Evolutionary conservation across 1,140 invertebrate genomes (phyloP).

Genomic region (Saccostrea glomerata): DNA sequence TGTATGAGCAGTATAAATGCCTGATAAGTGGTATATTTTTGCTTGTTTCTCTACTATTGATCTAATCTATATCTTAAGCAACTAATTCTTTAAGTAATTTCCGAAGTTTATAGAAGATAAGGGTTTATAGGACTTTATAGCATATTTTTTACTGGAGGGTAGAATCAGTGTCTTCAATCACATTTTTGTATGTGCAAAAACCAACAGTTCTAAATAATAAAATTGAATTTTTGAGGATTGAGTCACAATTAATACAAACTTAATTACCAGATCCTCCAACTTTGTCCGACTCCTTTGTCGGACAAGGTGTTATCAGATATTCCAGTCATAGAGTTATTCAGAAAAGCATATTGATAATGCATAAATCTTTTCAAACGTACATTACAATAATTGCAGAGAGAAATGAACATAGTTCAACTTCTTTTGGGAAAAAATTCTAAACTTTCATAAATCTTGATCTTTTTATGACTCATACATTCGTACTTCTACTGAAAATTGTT

Average conservation of each 20-base stretch:
- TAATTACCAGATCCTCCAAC: background rate
- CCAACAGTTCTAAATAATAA: background rate
- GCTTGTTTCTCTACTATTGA: too few species aligned
- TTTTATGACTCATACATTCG: background rate
- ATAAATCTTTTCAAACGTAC: background rate
- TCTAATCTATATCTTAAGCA: too few species aligned
- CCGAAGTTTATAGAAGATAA: too few species aligned
- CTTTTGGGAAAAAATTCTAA: background rate
- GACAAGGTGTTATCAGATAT: background rate
- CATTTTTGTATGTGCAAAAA: too few species aligned
- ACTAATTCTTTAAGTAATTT: too few species aligned
- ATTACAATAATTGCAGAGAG: background rate
- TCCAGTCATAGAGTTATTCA: background rate
- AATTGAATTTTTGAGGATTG: background rate
- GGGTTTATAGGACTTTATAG: too few species aligned
- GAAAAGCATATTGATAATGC: background rate
- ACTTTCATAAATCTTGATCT: slow-evolving; percentile 25
- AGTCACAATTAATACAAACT: background rate
- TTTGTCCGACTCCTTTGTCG: background rate
- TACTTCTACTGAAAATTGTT: slow-evolving; percentile 32
- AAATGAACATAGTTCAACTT: background rate
- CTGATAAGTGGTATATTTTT: too few species aligned
- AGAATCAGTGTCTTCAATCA: too few species aligned
- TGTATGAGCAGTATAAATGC: too few species aligned
- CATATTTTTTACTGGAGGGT: too few species aligned